Percentiles rank a stretch among this genome's conserved stretches.
phyloP scores from a whole-genome alignment of 2,888 invertebrate species.

The Apodemia hepburni region DNA sequence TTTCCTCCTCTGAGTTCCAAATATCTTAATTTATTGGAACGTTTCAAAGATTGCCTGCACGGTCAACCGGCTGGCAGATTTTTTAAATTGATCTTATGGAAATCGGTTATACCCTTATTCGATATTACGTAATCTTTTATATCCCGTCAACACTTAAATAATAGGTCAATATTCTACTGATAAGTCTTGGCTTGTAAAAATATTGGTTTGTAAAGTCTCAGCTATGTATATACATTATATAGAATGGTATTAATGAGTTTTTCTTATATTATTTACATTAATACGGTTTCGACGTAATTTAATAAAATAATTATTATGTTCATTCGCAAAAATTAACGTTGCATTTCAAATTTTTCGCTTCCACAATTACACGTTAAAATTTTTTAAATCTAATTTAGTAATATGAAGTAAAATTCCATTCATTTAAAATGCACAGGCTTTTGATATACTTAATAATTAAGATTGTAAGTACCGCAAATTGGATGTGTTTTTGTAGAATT shows the following conservation, averaged over 20 bases:
- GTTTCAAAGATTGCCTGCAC: no score
- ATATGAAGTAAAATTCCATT: background rate
- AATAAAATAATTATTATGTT: background rate
- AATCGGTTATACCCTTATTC: no score
- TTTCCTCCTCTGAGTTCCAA: no score
- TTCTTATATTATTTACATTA: background rate
- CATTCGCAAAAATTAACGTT: conserved; percentile 4
- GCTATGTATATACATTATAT: background rate
- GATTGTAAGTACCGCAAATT: background rate
- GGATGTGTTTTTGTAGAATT: background rate
- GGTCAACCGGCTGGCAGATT: no score
- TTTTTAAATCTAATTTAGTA: background rate
- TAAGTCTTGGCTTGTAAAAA: no score
- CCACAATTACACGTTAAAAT: background rate
- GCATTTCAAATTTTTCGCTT: conserved; percentile 9
- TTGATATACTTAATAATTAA: background rate
- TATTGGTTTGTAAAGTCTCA: background rate
- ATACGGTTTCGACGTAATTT: background rate
- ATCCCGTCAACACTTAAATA: no score
- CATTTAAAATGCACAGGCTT: background rate
- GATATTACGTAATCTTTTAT: no score
- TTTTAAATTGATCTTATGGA: no score
- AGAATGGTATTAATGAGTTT: background rate
- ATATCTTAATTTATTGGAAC: no score
- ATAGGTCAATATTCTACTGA: no score